These are phyloP conservation scores for Sardina pilchardus DNA, from an alignment of 2,113 vertebrate species.

Conservation along the genomic window DNA sequence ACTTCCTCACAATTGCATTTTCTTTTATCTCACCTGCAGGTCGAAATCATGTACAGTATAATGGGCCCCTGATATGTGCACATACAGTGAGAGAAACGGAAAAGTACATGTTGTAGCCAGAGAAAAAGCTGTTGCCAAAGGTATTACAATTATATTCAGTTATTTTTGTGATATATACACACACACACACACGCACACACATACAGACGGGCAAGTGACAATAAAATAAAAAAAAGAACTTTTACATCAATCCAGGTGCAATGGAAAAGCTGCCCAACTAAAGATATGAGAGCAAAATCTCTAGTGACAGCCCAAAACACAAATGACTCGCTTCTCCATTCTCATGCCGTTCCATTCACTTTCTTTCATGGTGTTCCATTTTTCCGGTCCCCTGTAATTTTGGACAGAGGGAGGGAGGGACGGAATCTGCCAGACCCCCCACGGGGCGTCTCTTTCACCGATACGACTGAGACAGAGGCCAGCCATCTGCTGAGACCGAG, in stretches of 20 bases:
- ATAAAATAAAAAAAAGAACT: not conserved
- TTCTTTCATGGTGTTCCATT: not conserved
- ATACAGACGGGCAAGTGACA: not conserved
- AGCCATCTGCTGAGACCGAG: slow-evolving; percentile 18
- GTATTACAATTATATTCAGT: not conserved
- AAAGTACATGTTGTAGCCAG: not conserved
- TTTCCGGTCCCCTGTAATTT: slow-evolving; percentile 1
- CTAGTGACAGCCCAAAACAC: not conserved
- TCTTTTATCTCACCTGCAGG: not conserved
- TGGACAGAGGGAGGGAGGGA: not conserved
- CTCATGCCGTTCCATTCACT: not conserved
- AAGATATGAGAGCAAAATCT: not conserved
- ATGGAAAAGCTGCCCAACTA: not conserved
- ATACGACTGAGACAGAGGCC: not conserved
- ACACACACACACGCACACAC: not conserved
- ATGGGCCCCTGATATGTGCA: not conserved
- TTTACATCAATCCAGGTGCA: not conserved
- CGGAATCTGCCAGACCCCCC: not conserved
- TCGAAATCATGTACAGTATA: not conserved
- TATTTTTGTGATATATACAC: not conserved
- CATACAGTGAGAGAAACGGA: not conserved
- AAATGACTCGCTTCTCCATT: not conserved
- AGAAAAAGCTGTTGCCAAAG: not conserved
- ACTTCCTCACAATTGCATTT: not conserved
- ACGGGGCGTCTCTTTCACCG: not conserved